phyloP scores from a whole-genome alignment of 2,113 vertebrate species.

The Laticauda colubrina region DNA sequence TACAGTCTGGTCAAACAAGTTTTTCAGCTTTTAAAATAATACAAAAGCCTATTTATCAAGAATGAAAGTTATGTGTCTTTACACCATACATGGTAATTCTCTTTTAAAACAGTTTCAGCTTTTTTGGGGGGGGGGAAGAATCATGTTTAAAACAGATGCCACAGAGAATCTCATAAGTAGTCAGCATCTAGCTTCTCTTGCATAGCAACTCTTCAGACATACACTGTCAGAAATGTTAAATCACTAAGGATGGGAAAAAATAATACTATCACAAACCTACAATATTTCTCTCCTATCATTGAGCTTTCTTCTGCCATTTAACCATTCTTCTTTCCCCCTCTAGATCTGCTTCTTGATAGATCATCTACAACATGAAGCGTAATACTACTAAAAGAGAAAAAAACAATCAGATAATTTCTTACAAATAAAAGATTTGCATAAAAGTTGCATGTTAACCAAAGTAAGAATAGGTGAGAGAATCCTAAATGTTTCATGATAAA shows the following conservation, averaged over 20 bases:
- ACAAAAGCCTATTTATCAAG: background rate
- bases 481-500: conserved; percentile 40
- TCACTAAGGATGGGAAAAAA: conserved; percentile 35
- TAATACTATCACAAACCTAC: conserved; percentile 19
- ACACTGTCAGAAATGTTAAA: conserved; percentile 44
- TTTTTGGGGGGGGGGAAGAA: background rate
- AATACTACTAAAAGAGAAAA: conserved; percentile 57
- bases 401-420: conserved; percentile 35
- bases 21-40: background rate
- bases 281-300: conserved; percentile 3
- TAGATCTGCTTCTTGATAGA: conserved; percentile 45
- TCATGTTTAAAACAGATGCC: background rate
- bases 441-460: conserved; percentile 51
- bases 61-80: background rate
- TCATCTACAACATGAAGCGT: conserved; percentile 54
- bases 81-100: background rate
- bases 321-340: conserved; percentile 29
- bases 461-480: conserved; percentile 54
- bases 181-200: conserved; percentile 2
- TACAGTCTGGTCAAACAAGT: background rate
- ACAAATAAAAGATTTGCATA: conserved; percentile 42
- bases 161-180: conserved; percentile 11
- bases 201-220: conserved; percentile 45
- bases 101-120: background rate
- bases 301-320: conserved; percentile 38